Conservation (phyloP, 1,140 invertebrate species). For the Drosophila mauritiana region DNA sequence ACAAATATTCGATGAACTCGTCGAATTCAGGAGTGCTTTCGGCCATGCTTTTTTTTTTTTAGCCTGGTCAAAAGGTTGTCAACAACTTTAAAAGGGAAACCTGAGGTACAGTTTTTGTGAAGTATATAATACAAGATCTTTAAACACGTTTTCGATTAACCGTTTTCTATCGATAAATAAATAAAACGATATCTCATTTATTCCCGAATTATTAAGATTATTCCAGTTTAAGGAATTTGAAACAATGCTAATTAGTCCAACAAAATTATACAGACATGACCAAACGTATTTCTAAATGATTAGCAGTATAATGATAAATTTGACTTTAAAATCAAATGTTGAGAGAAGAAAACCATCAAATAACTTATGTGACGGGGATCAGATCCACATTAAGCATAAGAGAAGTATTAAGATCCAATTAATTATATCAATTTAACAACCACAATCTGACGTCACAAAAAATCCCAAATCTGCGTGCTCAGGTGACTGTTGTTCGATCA, state of each 20-base stretch:
- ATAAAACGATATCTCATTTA: background rate
- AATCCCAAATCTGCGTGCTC: constrained; percentile 19
- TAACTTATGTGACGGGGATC: background rate
- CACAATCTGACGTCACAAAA: constrained; percentile 23
- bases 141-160: background rate
- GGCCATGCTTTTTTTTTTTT: constrained; percentile 2
- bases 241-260: constrained; percentile 19
- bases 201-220: background rate
- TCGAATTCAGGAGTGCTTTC: constrained; percentile 34
- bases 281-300: background rate
- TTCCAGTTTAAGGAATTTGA: constrained; percentile 10
- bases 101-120: constrained; percentile 35
- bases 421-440: background rate
- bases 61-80: constrained; percentile 58
- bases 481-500: constrained; percentile 37
- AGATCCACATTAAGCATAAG: background rate
- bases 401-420: background rate
- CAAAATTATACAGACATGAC: constrained; percentile 11
- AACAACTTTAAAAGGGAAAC: constrained; percentile 10
- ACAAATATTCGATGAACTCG: constrained; percentile 13
- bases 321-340: background rate
- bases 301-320: constrained; percentile 29
- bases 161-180: background rate
- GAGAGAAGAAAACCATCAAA: background rate
- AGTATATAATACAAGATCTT: background rate